Base-by-base conservation (phyloP, 2,797 vertebrate species). In the Mormyrus proboscirostris region DNA sequence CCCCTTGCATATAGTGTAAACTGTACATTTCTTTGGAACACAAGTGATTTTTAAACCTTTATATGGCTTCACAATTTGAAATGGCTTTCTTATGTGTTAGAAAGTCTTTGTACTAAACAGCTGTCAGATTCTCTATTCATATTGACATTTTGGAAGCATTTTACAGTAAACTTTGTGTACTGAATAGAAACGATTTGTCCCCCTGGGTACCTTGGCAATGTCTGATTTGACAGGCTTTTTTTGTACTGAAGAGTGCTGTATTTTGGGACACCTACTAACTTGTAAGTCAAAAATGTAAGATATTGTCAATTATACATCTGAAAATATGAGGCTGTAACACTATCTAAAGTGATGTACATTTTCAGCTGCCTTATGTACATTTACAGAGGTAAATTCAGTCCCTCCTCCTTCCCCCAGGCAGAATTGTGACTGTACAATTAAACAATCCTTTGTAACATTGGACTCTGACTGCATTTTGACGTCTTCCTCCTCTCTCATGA, bases 331-430 rank as follows among this genome's bases (percentile, higher is more conserved):
- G 97, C 97, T 98, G 97, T 99, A 97, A 97, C 97, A 97, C 97
- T 97, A 97, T 97, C 97, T 96, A 94, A 97, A 96, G 96, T 97
- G 96, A 97, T 99, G 98, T 99, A 99, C 97, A 99, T 99, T 99
- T 99, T 99, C 97, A 98, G 98, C 97, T 98, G 98, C 98, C 98
- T 99, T 99, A 99, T 99, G 98, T 99, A 99, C 98, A 99, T 99
- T 99, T 98, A 97, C 97, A 98, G 97, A 97, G 97, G 95, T 97
- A 96, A 95, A 95, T 82, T 95, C 94, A 95, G 94, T 92, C 29
- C 65, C 69, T 95, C 93, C 95, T 97, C 99, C 96, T 96, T 19
- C 98, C 98, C 95, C 93, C 97, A 98, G 98, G 97, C 98, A 98
- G 96, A 99, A 98, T 98, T 98, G 98, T 98, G 98, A 98, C 96